These are phyloP conservation scores for Listronotus oregonensis DNA, from an alignment of 1,140 invertebrate genomes.

Conservation along the genomic window DNA sequence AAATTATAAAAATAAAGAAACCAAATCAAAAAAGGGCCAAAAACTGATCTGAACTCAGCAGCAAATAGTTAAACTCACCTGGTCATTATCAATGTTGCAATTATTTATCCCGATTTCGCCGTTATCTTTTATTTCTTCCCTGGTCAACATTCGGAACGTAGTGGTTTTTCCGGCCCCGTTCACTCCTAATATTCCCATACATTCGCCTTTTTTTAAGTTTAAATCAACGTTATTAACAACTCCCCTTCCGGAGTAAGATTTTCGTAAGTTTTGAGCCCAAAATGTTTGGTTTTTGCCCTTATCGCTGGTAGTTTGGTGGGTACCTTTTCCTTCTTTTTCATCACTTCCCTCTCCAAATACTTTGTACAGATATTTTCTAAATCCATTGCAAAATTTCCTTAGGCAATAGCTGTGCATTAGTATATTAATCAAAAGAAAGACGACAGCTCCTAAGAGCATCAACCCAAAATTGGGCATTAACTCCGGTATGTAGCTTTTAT, in stretches of 20 bases:
- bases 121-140: conserved; percentile 59
- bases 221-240: conserved; percentile 31
- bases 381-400: conserved; percentile 3
- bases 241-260: conserved; percentile 27
- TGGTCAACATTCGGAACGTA: conserved; percentile 80
- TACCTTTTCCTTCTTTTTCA: background rate
- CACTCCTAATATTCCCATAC: conserved; percentile 80
- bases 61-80: conserved; percentile 21
- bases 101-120: conserved; percentile 24
- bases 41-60: no score
- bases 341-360: background rate
- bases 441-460: conserved; percentile 14
- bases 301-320: background rate
- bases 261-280: conserved; percentile 28
- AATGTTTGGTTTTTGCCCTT: conserved; percentile 19
- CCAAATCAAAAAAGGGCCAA: no score
- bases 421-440: conserved; percentile 36
- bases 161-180: conserved; percentile 91
- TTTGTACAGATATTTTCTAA: background rate
- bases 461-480: conserved; percentile 16
- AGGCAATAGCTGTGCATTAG: conserved; percentile 23
- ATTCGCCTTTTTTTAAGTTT: conserved; percentile 66
- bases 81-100: conserved; percentile 20
- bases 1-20: no score
- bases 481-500: conserved; percentile 11